Evolutionary conservation across 2,113 vertebrate species (phyloP).

Genomic region (Trochalopteron elliotii): DNA sequence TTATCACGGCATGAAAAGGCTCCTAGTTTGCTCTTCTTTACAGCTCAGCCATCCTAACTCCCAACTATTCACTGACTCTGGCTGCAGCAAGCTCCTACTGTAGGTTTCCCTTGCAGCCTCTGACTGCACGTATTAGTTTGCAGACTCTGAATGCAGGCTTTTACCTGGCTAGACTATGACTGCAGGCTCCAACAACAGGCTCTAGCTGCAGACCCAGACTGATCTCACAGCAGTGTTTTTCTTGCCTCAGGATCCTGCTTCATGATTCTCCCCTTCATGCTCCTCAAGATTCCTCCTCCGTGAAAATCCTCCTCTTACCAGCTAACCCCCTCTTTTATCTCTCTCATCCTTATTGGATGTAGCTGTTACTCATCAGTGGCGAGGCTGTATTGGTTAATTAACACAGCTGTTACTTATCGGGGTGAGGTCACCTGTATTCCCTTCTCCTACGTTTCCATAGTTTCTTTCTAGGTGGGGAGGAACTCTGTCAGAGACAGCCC

Average conservation of each 20-base stretch:
- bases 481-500: not conserved
- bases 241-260: not conserved
- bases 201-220: not conserved
- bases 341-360: not conserved
- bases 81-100: not conserved
- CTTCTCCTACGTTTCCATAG: not conserved
- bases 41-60: not conserved
- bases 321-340: not conserved
- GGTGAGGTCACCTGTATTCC: not conserved
- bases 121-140: not conserved
- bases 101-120: not conserved
- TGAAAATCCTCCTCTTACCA: fast-evolving
- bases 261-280: too few species aligned
- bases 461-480: not conserved
- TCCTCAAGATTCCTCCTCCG: too few species aligned
- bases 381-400: not conserved
- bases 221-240: not conserved
- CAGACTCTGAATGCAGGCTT: not conserved
- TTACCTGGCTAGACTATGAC: not conserved
- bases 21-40: not conserved
- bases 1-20: not conserved
- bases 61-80: not conserved
- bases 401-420: not conserved
- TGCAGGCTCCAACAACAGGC: not conserved
- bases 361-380: not conserved